These are phyloP conservation scores for Drosophila quadrilineata DNA, from an alignment of 1,140 invertebrate species.

Conservation along the genomic window DNA sequence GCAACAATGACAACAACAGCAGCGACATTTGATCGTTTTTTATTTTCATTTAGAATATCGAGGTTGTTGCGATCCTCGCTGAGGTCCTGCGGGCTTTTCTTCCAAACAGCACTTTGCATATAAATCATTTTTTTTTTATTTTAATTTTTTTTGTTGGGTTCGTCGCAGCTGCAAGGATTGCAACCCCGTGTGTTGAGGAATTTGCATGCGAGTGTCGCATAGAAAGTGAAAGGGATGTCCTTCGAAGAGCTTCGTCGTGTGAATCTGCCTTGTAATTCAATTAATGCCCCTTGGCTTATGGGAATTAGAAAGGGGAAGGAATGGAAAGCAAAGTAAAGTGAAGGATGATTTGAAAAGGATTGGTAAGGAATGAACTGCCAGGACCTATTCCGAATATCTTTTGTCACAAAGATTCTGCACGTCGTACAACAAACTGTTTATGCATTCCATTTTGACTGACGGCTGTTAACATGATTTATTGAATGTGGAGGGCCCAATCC, in stretches of 20 bases:
- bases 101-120: slow-evolving; percentile 56
- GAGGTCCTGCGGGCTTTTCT: slow-evolving; percentile 29
- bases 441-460: slow-evolving; percentile 66
- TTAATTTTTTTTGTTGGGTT: no score
- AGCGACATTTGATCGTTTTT: slow-evolving; percentile 74
- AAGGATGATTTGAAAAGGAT: no score
- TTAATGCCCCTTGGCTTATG: slow-evolving; percentile 29
- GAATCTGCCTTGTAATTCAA: slow-evolving; percentile 58
- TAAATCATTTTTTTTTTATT: slow-evolving; percentile 57
- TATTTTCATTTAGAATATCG: no score
- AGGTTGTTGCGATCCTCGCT: slow-evolving; percentile 30
- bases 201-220: slow-evolving; percentile 50
- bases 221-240: slow-evolving; percentile 46
- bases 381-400: slow-evolving; percentile 1
- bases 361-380: background rate
- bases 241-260: slow-evolving; percentile 36
- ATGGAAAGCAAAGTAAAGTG: background rate
- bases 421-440: slow-evolving; percentile 32
- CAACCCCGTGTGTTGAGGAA: slow-evolving; percentile 66
- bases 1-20: slow-evolving; percentile 65
- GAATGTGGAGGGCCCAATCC: slow-evolving; percentile 47
- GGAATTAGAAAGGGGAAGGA: background rate
- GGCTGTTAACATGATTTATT: slow-evolving; percentile 78
- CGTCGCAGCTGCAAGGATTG: slow-evolving; percentile 33
- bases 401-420: slow-evolving; percentile 5